These are phyloP conservation scores for Saccostrea glomerata DNA, from an alignment of 1,140 invertebrate species.

Conservation along the genomic window DNA sequence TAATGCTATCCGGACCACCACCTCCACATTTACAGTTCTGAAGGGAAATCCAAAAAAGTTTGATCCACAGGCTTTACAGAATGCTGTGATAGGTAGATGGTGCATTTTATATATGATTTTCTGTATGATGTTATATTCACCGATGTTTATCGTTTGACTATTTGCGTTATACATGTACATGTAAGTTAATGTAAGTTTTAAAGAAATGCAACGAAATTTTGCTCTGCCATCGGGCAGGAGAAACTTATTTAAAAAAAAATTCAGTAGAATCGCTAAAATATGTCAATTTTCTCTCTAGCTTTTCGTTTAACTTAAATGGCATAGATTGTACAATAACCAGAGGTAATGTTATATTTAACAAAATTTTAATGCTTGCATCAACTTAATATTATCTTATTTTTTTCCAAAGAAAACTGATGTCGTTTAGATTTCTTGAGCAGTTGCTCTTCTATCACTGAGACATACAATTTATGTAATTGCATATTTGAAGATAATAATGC, in stretches of 20 bases:
- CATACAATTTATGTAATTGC: too few species aligned
- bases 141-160: not conserved
- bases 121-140: not conserved
- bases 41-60: conserved; percentile 58
- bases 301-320: too few species aligned
- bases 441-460: too few species aligned
- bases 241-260: not conserved
- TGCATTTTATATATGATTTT: conserved; percentile 49
- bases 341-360: too few species aligned
- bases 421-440: too few species aligned
- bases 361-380: too few species aligned
- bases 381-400: not conserved
- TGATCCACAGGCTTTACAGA: conserved; percentile 5
- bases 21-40: conserved; percentile 58
- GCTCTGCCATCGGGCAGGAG: not conserved
- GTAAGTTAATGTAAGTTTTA: too few species aligned
- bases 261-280: not conserved
- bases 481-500: too few species aligned
- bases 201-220: too few species aligned
- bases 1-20: conserved; percentile 47
- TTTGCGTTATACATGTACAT: not conserved
- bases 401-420: too few species aligned
- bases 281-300: too few species aligned
- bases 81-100: conserved; percentile 40
- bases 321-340: too few species aligned